Conservation (phyloP, 2,888 invertebrate genomes). For the Dryocosmus kuriphilus region DNA sequence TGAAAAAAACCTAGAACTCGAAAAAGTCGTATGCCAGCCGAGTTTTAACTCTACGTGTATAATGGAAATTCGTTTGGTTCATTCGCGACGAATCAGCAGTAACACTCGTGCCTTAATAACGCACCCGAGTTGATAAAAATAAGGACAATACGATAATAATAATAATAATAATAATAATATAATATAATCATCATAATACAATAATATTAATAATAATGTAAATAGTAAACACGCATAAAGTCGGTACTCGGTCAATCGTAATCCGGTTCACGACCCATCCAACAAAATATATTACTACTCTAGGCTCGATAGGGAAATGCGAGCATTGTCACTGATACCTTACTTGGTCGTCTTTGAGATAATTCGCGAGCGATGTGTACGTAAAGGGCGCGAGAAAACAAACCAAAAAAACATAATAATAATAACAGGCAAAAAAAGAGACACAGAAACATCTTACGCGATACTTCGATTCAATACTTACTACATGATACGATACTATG, state of each 20-base stretch:
- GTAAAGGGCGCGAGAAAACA: constrained; percentile 38
- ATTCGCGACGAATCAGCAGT: constrained; percentile 33
- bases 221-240: constrained; percentile 74
- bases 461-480: constrained; percentile 59
- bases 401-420: constrained; percentile 57
- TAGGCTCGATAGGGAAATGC: constrained; percentile 59
- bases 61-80: constrained; percentile 30
- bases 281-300: constrained; percentile 77
- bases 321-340: constrained; percentile 45
- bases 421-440: constrained; percentile 58
- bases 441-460: constrained; percentile 61
- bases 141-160: constrained; percentile 53
- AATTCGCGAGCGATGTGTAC: constrained; percentile 30
- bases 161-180: constrained; percentile 55
- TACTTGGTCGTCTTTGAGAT: constrained; percentile 37
- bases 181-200: constrained; percentile 58
- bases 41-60: constrained; percentile 2
- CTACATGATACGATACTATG: constrained; percentile 59
- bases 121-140: constrained; percentile 36
- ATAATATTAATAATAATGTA: constrained; percentile 68
- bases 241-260: constrained; percentile 55
- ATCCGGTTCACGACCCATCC: constrained; percentile 62
- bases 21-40: constrained; percentile 22
- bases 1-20: background rate
- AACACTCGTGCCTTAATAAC: constrained; percentile 27